Evolutionary conservation across 1,140 invertebrate genomes (phyloP), one percentile per base, ranked within the genome.

Genomic region (Teleopsis dalmanni): DNA sequence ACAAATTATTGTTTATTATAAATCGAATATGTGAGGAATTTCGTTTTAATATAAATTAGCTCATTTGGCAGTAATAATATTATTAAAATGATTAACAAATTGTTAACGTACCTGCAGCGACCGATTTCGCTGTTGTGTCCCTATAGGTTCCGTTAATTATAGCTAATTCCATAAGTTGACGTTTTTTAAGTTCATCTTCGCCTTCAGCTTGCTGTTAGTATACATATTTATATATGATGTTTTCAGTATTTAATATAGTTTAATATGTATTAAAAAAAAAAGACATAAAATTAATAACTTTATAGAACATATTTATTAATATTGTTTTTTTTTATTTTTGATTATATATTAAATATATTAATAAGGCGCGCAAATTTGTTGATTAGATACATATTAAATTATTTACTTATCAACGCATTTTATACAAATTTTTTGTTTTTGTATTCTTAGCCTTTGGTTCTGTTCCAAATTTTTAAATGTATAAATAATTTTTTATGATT

Each of bases 121-220:
- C 81, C 57, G 84, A 84, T 75, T 92, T 91, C 58, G 86, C 82
- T 64, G 87, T 91, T 36, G 88, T 92, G 73, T 98, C 95, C 73
- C 95, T 84, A 77, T 98, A 99, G 27, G 97, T 99, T 64, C 97
- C 97, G 72, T 99, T 99, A 62, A 99, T 98, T 57, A 99, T 99
- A 58, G 97, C 96, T 71, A 99, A 78, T 76, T 99, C 96, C 95
- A 99, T 99, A 42, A 99, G 79, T 75, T 99, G 97, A 69, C 95
- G 84, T 74, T 98, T 98, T 80, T 99, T 99, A 59, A 99, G 77
- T 72, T 99, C 95, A 78, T 99, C 97, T 79, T 99, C 95, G 42
- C 96, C 97, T 75, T 99, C 95, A 50, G 94, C 93, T 94, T 98
- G 84, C 81, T 86, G 75, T 60, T 72, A 71, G 65, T 68, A 43